Percentiles rank a stretch among this genome's conserved stretches.
Evolutionary conservation across 1,140 invertebrate species (phyloP).

Genomic region (Dendroctonus ponderosae): DNA sequence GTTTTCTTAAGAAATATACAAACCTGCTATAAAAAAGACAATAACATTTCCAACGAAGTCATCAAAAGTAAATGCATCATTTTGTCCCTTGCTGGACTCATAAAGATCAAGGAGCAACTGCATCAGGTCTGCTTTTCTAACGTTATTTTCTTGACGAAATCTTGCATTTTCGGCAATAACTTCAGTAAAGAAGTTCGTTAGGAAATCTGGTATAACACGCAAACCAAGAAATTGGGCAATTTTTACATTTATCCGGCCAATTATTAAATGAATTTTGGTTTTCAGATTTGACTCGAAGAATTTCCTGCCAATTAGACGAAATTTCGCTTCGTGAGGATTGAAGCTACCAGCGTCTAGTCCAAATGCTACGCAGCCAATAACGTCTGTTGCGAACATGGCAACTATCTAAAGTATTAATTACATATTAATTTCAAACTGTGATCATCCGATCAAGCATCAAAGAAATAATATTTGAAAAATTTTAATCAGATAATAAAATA

Average conservation of each 20-base stretch:
- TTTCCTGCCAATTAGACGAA: conserved; percentile 41
- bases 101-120: conserved; percentile 55
- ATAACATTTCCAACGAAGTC: conserved; percentile 27
- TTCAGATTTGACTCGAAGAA: background rate
- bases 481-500: background rate
- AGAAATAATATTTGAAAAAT: background rate
- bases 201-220: conserved; percentile 24
- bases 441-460: background rate
- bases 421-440: background rate
- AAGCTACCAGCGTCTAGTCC: conserved; percentile 62
- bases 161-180: conserved; percentile 51
- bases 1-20: background rate
- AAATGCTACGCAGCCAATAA: conserved; percentile 63
- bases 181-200: conserved; percentile 52
- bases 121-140: conserved; percentile 55
- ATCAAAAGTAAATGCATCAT: conserved; percentile 22
- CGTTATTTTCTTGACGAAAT: conserved; percentile 51
- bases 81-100: conserved; percentile 6
- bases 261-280: background rate
- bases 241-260: conserved; percentile 3
- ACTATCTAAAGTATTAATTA: conserved; percentile 45
- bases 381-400: conserved; percentile 62
- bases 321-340: conserved; percentile 56
- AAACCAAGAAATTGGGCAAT: conserved; percentile 7
- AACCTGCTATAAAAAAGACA: conserved; percentile 28